Conservation (phyloP, 2,888 invertebrate genomes). For the Cephus rjabovi region DNA sequence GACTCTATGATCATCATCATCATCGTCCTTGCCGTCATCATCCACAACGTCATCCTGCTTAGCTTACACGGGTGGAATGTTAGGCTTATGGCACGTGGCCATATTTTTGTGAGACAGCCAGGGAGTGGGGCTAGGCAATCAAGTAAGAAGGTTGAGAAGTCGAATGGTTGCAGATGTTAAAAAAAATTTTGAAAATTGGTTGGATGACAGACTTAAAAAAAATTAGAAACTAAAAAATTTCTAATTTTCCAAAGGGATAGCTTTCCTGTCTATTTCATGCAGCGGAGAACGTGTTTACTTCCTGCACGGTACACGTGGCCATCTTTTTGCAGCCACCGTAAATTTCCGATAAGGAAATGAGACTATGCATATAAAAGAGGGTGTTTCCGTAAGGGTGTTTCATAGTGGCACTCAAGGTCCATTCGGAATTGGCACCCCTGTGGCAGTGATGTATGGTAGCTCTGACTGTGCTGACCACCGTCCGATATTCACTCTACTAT, state of each 20-base stretch:
- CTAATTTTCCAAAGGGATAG: neutral
- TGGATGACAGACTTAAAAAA: neutral
- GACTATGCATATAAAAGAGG: conserved; percentile 64
- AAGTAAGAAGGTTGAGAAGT: neutral
- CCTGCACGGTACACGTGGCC: neutral
- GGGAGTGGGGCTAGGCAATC: neutral
- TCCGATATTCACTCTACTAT: neutral
- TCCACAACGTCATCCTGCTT: neutral
- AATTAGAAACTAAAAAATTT: neutral
- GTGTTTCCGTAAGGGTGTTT: conserved; percentile 44
- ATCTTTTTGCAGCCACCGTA: conserved; percentile 24
- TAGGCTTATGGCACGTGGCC: neutral
- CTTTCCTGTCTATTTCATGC: neutral
- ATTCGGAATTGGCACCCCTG: conserved; percentile 54
- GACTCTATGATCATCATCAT: conserved; percentile 1
- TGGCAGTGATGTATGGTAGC: conserved; percentile 60
- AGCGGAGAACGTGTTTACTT: neutral
- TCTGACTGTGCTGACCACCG: conserved; percentile 32
- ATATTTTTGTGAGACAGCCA: neutral
- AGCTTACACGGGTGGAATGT: neutral
- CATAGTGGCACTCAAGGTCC: conserved; percentile 49
- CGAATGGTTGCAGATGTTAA: neutral
- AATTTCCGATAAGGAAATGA: conserved; percentile 64
- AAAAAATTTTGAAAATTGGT: neutral
- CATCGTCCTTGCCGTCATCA: neutral